These are phyloP conservation scores for Phoxinus dragarum DNA, from an alignment of 2,797 vertebrate genomes.

Conservation along the genomic window DNA sequence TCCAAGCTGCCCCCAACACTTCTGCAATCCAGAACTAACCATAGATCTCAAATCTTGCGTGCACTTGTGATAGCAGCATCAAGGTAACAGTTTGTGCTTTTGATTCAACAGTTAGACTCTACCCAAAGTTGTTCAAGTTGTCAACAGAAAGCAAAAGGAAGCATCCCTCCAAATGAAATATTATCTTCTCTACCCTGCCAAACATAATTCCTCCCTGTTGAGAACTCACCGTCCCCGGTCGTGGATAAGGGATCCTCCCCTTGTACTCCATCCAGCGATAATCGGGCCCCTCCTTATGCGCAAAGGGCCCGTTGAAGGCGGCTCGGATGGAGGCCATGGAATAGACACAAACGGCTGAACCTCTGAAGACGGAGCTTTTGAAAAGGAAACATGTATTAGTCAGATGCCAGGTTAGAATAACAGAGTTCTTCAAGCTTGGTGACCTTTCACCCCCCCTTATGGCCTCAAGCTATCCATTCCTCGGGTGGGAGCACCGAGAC, in stretches of 20 bases:
- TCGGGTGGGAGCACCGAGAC: constrained; percentile 36
- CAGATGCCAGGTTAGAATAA: constrained; percentile 69
- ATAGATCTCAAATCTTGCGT: background rate
- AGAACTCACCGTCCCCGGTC: constrained; percentile 84
- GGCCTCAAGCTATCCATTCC: constrained; percentile 51
- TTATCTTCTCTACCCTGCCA: background rate
- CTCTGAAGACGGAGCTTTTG: constrained; percentile 80
- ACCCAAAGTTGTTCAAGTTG: background rate
- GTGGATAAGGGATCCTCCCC: constrained; percentile 85
- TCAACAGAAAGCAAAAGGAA: background rate
- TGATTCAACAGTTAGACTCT: background rate
- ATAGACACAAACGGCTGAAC: constrained; percentile 85
- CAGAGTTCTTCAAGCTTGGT: constrained; percentile 61
- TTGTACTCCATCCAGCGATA: constrained; percentile 88
- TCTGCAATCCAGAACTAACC: constrained; percentile 21
- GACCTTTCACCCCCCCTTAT: constrained; percentile 66
- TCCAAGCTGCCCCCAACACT: background rate
- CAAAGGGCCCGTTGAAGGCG: constrained; percentile 87
- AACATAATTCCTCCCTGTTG: constrained; percentile 5
- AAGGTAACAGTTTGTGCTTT: background rate
- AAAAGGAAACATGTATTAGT: constrained; percentile 55
- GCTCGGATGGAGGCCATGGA: constrained; percentile 85
- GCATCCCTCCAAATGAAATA: background rate
- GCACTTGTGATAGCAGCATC: background rate
- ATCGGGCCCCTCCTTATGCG: constrained; percentile 85